phyloP scores from a whole-genome alignment of 2,888 invertebrate genomes.

The Papilio elwesi region DNA sequence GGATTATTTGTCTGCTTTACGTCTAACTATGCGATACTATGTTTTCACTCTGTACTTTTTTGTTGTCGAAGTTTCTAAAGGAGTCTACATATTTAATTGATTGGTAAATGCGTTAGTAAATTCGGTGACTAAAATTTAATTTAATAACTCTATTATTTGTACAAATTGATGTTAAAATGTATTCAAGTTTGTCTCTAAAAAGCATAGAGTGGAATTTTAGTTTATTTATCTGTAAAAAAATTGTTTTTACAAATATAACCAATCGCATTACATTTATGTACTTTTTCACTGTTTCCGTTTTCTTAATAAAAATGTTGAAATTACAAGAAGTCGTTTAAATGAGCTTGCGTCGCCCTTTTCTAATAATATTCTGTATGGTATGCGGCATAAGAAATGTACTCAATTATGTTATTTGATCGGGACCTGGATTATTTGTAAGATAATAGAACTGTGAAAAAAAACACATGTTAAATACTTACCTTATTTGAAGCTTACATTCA shows the following conservation, averaged over 20 bases:
- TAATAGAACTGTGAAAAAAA: too few relatives aligned
- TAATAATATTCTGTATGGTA: too few relatives aligned
- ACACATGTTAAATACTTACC: too few relatives aligned
- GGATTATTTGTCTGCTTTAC: slow-evolving; percentile 79
- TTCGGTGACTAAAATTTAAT: too few relatives aligned
- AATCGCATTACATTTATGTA: slow-evolving; percentile 83
- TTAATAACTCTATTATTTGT: too few relatives aligned
- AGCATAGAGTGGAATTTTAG: slow-evolving; percentile 73
- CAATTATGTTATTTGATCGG: background rate
- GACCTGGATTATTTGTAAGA: too few relatives aligned
- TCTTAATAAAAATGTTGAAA: slow-evolving; percentile 84
- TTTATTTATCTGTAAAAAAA: slow-evolving; percentile 73
- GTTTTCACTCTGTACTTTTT: slow-evolving; percentile 68
- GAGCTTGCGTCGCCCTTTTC: background rate
- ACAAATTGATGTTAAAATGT: background rate
- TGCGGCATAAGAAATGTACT: too few relatives aligned
- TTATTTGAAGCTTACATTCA: too few relatives aligned
- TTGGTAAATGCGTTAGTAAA: background rate
- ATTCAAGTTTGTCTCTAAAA: slow-evolving; percentile 31
- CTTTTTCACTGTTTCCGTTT: slow-evolving; percentile 85
- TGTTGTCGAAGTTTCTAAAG: background rate
- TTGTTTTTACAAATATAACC: slow-evolving; percentile 80
- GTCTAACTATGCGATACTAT: slow-evolving; percentile 69
- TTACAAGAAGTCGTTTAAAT: slow-evolving; percentile 50
- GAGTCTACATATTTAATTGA: background rate